Conservation (phyloP, 1,140 invertebrate species). For the Platyura marginata region DNA sequence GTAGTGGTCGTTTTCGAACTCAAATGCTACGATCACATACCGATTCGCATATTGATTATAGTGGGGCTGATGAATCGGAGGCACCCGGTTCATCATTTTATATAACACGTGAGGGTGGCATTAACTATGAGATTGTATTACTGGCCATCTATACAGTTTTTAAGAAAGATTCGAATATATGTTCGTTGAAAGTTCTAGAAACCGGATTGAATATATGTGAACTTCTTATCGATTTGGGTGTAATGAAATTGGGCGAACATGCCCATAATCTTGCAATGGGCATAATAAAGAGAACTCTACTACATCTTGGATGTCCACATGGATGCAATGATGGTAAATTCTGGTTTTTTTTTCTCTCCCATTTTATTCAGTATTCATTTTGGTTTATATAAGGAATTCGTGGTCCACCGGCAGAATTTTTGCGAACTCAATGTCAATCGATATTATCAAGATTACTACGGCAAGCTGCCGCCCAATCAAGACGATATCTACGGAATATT, state of each 20-base stretch:
- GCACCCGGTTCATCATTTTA: slow-evolving; percentile 79
- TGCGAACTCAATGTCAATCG: slow-evolving; percentile 72
- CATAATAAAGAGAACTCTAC: slow-evolving; percentile 45
- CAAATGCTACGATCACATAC: slow-evolving; percentile 70
- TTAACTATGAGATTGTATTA: slow-evolving; percentile 79
- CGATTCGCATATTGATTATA: slow-evolving; percentile 85
- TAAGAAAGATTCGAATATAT: slow-evolving; percentile 47
- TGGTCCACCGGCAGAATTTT: slow-evolving; percentile 76
- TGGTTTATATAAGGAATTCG: slow-evolving; percentile 42
- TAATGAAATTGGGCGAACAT: slow-evolving; percentile 42
- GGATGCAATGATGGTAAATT: slow-evolving; percentile 39
- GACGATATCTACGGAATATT: slow-evolving; percentile 60
- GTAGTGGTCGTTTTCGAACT: slow-evolving; percentile 15
- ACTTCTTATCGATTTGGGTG: slow-evolving; percentile 71
- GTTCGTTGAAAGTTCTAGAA: slow-evolving; percentile 72
- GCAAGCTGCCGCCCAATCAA: slow-evolving; percentile 48
- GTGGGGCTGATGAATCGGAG: slow-evolving; percentile 57
- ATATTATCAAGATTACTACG: slow-evolving; percentile 58
- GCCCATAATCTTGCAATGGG: slow-evolving; percentile 30
- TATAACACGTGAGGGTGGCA: slow-evolving; percentile 86
- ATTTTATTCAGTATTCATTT: background rate
- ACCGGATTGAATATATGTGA: slow-evolving; percentile 78
- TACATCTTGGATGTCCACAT: slow-evolving; percentile 82
- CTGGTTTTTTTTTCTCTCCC: background rate
- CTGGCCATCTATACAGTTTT: slow-evolving; percentile 74